Percentiles rank a stretch among this genome's conserved stretches.
Conservation (phyloP, 1,140 invertebrate genomes). For the Panonychus citri region DNA sequence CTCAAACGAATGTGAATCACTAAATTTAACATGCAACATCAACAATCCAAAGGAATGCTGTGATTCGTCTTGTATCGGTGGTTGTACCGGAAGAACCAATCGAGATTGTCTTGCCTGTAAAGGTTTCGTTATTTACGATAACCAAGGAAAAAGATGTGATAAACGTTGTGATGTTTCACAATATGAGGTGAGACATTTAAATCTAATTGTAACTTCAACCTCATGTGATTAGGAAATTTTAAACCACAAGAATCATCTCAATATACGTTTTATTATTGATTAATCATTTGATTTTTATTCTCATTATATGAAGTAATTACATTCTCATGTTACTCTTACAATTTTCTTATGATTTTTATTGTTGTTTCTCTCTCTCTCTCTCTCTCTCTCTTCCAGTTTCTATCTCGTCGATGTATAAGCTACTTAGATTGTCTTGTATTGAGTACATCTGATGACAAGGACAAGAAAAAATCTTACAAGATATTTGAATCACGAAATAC, state of each 20-base stretch:
- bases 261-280: too few relatives aligned
- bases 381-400: constrained; percentile 25
- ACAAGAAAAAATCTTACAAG: constrained; percentile 2
- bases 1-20: constrained; percentile 5
- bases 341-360: too few relatives aligned
- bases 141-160: constrained; percentile 40
- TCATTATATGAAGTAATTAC: too few relatives aligned
- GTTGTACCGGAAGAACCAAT: constrained; percentile 36
- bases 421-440: constrained; percentile 42
- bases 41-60: not conserved
- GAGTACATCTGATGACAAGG: constrained; percentile 13
- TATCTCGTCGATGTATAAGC: constrained; percentile 46
- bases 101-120: constrained; percentile 41
- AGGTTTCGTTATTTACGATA: constrained; percentile 32
- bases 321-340: constrained; percentile 6
- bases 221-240: too few relatives aligned
- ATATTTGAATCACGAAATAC: constrained; percentile 7
- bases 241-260: too few relatives aligned
- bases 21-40: constrained; percentile 26
- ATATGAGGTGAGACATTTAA: not conserved
- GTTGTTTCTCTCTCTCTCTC: not conserved
- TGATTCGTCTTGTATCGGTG: constrained; percentile 37
- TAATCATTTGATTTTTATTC: too few relatives aligned
- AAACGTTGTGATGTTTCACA: not conserved
- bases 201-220: constrained; percentile 23